Evolutionary conservation across 2,113 vertebrate species (phyloP).

Genomic region (Orthochromis indermauri): DNA sequence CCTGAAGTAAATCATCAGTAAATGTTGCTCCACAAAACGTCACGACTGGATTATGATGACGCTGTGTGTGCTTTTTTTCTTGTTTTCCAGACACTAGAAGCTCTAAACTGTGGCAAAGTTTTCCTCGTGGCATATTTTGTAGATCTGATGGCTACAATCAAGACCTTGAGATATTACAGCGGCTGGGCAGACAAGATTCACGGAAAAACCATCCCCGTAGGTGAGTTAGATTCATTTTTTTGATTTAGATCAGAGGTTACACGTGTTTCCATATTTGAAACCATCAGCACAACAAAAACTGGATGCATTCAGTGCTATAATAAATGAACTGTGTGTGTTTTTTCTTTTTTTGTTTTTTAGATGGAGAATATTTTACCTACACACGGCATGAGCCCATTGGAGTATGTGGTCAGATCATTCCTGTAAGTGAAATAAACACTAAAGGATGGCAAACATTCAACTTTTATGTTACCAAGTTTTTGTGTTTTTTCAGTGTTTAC

Average conservation of each 20-base stretch:
- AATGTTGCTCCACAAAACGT: background rate
- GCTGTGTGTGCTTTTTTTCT: background rate
- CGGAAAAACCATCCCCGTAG: constrained; percentile 80
- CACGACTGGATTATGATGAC: background rate
- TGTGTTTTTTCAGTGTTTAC: background rate
- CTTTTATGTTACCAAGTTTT: background rate
- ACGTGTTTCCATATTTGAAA: background rate
- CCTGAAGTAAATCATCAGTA: background rate
- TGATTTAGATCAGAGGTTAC: background rate
- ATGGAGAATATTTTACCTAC: constrained; percentile 83
- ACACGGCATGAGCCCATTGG: constrained; percentile 85
- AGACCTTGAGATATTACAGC: constrained; percentile 78
- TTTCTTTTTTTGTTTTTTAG: constrained; percentile 35
- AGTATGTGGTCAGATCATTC: constrained; percentile 86
- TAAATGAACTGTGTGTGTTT: background rate
- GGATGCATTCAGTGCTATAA: background rate
- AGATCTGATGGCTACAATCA: constrained; percentile 77
- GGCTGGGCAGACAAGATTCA: constrained; percentile 89
- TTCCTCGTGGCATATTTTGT: constrained; percentile 75
- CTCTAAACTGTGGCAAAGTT: constrained; percentile 80
- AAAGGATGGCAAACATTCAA: background rate
- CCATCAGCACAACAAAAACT: background rate
- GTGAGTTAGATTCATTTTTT: constrained; percentile 54
- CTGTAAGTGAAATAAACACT: constrained; percentile 70
- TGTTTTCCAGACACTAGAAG: constrained; percentile 76